Conservation (phyloP, 2,888 invertebrate species). For the Apodemia duryi region DNA sequence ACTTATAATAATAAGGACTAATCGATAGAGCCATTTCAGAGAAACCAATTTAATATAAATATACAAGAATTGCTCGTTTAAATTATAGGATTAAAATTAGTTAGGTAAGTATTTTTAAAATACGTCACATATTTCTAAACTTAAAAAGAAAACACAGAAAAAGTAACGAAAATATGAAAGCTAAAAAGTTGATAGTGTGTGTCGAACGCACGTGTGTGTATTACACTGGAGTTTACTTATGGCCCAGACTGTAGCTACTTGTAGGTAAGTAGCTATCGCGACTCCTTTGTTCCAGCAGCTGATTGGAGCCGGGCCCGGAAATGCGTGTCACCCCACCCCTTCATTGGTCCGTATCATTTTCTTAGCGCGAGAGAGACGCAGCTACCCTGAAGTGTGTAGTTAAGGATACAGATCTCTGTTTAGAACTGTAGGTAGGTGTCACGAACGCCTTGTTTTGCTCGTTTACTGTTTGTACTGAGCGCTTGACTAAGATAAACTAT, state of each 20-base stretch:
- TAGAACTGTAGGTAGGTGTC: constrained; percentile 65
- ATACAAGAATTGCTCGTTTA: too few relatives aligned
- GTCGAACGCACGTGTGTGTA: constrained; percentile 53
- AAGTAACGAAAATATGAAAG: constrained; percentile 55
- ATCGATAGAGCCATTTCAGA: too few relatives aligned
- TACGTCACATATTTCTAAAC: neutral
- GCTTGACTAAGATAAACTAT: constrained; percentile 69
- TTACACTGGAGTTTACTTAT: constrained; percentile 50
- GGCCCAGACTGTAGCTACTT: constrained; percentile 68
- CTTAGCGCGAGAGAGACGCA: constrained; percentile 77
- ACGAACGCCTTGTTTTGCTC: constrained; percentile 58
- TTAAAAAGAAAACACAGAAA: neutral
- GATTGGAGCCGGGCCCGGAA: constrained; percentile 79
- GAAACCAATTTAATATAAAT: too few relatives aligned
- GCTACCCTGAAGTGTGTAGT: constrained; percentile 67
- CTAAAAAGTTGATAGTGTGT: constrained; percentile 60
- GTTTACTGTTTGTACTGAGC: constrained; percentile 55
- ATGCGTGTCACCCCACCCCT: constrained; percentile 79
- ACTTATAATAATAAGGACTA: too few relatives aligned
- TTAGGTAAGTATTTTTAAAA: neutral
- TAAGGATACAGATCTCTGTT: constrained; percentile 70
- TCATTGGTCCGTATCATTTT: constrained; percentile 80
- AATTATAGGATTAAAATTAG: too few relatives aligned
- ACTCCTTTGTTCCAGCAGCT: constrained; percentile 80
- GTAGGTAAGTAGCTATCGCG: constrained; percentile 76